Evolutionary conservation across 2,888 invertebrate species (phyloP), one percentile per base, ranked within the genome.

Genomic region (Sphecodes monilicornis): DNA sequence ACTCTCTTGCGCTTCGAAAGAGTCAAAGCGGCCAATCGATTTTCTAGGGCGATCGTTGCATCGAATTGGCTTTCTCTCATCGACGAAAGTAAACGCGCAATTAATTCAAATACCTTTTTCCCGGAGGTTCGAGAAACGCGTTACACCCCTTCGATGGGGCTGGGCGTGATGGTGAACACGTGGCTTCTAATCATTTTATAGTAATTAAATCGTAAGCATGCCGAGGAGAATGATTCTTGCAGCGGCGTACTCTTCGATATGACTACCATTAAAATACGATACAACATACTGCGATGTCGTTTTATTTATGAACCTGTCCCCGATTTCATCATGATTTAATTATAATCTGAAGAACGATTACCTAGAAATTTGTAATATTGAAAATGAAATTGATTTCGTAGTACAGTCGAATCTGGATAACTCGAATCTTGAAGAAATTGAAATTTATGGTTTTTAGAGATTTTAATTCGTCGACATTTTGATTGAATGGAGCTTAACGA

Each of bases 1-100:
- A 75, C 83, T 82, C 85, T 85, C 83, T 89, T 83, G 78, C 79
- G 60, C 39, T 77, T 66, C 43, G 71, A 50, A 39, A 10, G 22
- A 64, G 74, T 82, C 77, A 50, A 50, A 32, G 29, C 77, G 46
- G 79, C 83, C 88, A 85, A 87, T 82, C 87, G 80, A 84, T 50
- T 64, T 72, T 76, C 60, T 71, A 64, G 70, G 69, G 85, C 88
- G 84, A 88, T 86, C 82, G 84, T 78, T 78, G 78, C 82, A 70
- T 79, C 86, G 79, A 82, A 90, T 90, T 90, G 92, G 89, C 87
- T 85, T 85, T 78, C 82, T 91, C 92, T 92, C 92, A 92, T 92
- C 92, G 91, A 91, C 89, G 92, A 92, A 92, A 92, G 92, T 91
- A 92, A 91, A 90, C 75, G 87, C 88, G 90, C 89, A 87, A 86